Percentiles rank a stretch among this genome's conserved stretches.
phyloP scores from a whole-genome alignment of 1,140 invertebrate genomes.

The Caenorhabditis elegans region DNA sequence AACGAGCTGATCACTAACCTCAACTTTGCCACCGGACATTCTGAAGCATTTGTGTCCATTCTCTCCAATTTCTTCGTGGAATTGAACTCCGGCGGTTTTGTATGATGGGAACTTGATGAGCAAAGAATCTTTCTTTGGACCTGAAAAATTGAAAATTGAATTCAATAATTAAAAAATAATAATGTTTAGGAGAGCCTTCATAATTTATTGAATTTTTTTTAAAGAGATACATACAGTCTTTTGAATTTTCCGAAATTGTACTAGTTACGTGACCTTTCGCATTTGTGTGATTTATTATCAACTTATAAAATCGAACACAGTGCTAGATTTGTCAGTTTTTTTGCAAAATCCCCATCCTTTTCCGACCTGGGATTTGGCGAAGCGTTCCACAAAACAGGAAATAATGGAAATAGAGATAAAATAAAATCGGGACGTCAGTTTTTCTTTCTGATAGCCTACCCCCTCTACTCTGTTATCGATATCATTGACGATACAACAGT shows the following conservation, averaged over 20 bases:
- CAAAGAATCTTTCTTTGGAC: slow-evolving; percentile 63
- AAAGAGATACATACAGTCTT: too few relatives aligned
- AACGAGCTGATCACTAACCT: slow-evolving; percentile 39
- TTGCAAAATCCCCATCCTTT: background rate
- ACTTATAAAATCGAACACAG: background rate
- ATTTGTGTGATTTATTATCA: too few relatives aligned
- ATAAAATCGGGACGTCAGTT: slow-evolving; percentile 16
- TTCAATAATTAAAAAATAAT: too few relatives aligned
- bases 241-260: too few relatives aligned
- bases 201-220: too few relatives aligned
- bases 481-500: slow-evolving; percentile 9
- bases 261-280: too few relatives aligned
- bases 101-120: slow-evolving; percentile 65
- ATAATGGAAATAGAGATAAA: background rate
- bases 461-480: slow-evolving; percentile 15
- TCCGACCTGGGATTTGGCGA: background rate
- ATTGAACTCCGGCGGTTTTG: slow-evolving; percentile 63
- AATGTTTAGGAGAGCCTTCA: too few relatives aligned
- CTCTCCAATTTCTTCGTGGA: slow-evolving; percentile 64
- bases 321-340: background rate
- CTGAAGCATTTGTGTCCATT: slow-evolving; percentile 63
- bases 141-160: slow-evolving; percentile 48
- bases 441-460: slow-evolving; percentile 17
- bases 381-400: slow-evolving; percentile 19
- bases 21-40: slow-evolving; percentile 65